Conservation (phyloP, 92 coral and sea anemone species). For the Parazoanthus atlanticus region DNA sequence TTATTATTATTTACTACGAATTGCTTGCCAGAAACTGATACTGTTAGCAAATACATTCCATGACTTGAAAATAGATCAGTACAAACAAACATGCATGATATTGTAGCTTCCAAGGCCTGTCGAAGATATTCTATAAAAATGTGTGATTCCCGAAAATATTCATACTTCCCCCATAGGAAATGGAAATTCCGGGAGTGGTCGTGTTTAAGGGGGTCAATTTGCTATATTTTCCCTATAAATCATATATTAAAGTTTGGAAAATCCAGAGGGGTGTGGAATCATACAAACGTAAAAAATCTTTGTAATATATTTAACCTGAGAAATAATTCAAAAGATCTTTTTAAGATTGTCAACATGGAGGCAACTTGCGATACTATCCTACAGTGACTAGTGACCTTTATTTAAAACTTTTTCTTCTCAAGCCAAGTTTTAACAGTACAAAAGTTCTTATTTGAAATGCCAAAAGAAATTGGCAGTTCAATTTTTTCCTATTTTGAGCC, state of each 20-base stretch:
- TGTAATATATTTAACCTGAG: background rate
- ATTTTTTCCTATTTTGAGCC: too few species aligned
- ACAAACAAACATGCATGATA: background rate
- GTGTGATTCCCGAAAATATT: too few species aligned
- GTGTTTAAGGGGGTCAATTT: background rate
- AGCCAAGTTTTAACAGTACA: too few species aligned
- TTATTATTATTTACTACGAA: background rate
- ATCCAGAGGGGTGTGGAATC: background rate
- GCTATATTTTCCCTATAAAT: background rate
- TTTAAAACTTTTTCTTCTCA: too few species aligned
- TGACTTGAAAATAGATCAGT: slow-evolving; percentile 8
- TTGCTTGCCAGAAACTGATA: slow-evolving; percentile 6
- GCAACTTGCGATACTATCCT: too few species aligned
- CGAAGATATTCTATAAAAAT: background rate
- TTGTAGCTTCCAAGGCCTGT: slow-evolving; percentile 6
- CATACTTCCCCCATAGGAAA: background rate
- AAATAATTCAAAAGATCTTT: background rate
- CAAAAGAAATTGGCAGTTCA: too few species aligned
- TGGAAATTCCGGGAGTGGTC: background rate
- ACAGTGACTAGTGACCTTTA: too few species aligned
- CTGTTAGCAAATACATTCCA: background rate
- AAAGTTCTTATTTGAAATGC: too few species aligned
- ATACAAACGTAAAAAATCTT: background rate
- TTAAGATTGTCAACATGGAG: background rate
- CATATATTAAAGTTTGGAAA: too few species aligned